Evolutionary conservation across 2,797 vertebrate genomes (phyloP).

Genomic region (Gambelia wislizenii): DNA sequence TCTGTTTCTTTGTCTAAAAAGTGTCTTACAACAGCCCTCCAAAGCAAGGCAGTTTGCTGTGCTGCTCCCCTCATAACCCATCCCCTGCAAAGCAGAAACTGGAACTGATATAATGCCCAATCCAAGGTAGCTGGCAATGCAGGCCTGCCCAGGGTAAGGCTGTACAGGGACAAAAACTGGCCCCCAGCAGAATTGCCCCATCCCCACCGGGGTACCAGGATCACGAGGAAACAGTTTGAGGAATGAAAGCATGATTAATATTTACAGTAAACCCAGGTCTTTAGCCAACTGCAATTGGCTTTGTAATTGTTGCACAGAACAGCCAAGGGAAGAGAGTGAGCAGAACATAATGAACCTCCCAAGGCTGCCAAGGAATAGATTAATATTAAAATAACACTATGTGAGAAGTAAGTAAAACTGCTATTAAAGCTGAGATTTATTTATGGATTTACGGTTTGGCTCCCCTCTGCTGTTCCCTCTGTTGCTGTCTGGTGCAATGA

Average conservation of each 20-base stretch:
- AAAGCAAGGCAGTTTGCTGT: too few species aligned
- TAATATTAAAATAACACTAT: constrained; percentile 11
- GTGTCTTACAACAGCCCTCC: too few species aligned
- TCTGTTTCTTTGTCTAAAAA: too few species aligned
- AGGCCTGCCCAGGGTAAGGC: fast-evolving
- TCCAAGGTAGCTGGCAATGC: too few species aligned
- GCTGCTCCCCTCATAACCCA: too few species aligned
- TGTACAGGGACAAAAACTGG: too few species aligned
- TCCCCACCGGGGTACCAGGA: too few species aligned
- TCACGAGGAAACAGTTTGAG: neutral
- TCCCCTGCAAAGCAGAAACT: too few species aligned
- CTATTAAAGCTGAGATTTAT: neutral
- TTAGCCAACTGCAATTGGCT: neutral
- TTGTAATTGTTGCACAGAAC: neutral
- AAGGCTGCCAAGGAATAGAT: constrained; percentile 1
- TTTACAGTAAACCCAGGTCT: neutral
- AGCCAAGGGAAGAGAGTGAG: neutral
- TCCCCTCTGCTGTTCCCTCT: too few species aligned
- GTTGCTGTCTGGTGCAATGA: fast-evolving
- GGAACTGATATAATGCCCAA: too few species aligned
- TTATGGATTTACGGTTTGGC: neutral
- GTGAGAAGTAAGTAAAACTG: neutral
- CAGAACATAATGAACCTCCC: neutral
- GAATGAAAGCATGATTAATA: neutral
- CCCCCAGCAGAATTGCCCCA: too few species aligned